Evolutionary conservation across 2,113 vertebrate species (phyloP).

Genomic region (Macrotis lagotis): DNA sequence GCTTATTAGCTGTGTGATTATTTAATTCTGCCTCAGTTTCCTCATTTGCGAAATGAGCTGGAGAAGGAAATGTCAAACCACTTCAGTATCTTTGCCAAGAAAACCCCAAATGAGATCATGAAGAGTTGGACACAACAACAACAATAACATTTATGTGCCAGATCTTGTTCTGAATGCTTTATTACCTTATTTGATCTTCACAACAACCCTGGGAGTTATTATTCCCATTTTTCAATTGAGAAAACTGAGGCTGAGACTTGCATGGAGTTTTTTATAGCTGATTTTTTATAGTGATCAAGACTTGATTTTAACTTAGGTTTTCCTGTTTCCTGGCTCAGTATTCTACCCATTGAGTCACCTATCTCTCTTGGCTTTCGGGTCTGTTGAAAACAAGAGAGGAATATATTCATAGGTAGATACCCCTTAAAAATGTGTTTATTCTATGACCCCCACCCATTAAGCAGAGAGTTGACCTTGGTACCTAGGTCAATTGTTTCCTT

Average conservation of each 20-base stretch:
- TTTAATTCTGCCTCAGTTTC: not conserved
- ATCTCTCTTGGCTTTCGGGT: not conserved
- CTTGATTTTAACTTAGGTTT: not conserved
- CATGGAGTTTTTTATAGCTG: not conserved
- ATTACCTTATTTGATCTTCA: not conserved
- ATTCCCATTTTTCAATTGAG: not conserved
- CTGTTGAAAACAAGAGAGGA: not conserved
- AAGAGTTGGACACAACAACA: not conserved
- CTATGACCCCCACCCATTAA: not conserved
- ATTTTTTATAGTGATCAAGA: not conserved
- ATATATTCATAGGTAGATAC: not conserved
- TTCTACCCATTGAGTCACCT: not conserved
- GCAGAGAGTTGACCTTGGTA: not conserved
- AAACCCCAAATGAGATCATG: not conserved
- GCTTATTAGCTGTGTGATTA: no score
- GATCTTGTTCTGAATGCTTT: not conserved
- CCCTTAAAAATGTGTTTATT: not conserved
- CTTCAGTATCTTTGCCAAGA: not conserved
- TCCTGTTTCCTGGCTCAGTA: not conserved
- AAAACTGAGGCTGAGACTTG: not conserved
- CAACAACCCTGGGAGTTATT: not conserved
- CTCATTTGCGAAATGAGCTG: not conserved
- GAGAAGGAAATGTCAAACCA: not conserved
- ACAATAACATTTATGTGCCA: not conserved
- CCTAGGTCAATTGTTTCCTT: not conserved